Percentiles rank a stretch among this genome's conserved stretches.
These are phyloP conservation scores for Mormoops blainvillei DNA, from an alignment of 2,113 vertebrate genomes.

Conservation along the genomic window DNA sequence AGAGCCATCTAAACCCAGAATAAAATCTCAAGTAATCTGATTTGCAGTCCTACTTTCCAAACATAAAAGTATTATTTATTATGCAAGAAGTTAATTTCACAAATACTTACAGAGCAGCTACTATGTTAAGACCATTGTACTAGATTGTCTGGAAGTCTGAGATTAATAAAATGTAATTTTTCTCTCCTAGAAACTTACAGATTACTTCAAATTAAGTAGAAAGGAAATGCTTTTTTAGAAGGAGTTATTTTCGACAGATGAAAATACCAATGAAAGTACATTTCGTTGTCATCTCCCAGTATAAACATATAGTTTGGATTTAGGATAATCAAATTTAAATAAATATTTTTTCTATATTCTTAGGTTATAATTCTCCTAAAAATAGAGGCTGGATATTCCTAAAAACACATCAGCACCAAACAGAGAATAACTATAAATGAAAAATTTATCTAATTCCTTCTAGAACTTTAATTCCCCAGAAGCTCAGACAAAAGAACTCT, in stretches of 20 bases:
- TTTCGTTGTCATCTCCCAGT: not conserved
- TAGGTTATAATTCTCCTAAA: conserved; percentile 12
- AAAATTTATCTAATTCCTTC: not conserved
- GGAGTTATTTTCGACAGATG: not conserved
- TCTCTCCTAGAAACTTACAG: not conserved
- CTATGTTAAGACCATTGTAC: not conserved
- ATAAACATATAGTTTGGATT: not conserved
- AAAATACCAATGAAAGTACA: not conserved
- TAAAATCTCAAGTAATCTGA: not conserved
- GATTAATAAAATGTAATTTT: not conserved
- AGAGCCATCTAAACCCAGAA: not conserved
- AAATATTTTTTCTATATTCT: not conserved
- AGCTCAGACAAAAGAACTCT: not conserved
- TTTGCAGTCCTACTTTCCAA: not conserved
- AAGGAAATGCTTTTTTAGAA: not conserved
- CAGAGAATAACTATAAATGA: conserved; percentile 29
- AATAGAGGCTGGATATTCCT: conserved; percentile 44
- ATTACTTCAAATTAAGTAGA: not conserved
- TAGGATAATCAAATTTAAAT: conserved; percentile 20
- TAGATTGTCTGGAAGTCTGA: not conserved
- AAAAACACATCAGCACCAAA: conserved; percentile 56
- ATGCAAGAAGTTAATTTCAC: not conserved
- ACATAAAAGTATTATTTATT: not conserved
- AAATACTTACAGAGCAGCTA: not conserved
- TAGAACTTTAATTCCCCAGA: not conserved